Conservation (phyloP, 2,888 invertebrate genomes). For the Ypsolopha sequella region DNA sequence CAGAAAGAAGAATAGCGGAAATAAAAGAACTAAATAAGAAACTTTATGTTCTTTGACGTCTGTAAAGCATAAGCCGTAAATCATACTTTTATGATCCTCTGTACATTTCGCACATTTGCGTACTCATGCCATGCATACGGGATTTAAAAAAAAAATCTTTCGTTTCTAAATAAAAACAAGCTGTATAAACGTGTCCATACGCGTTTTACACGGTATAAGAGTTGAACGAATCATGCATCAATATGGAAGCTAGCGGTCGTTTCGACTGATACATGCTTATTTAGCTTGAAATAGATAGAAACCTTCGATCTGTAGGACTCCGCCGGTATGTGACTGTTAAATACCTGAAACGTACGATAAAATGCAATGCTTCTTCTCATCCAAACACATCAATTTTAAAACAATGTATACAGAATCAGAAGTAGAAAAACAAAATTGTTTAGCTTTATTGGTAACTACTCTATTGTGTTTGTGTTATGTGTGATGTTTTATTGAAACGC, state of each 20-base stretch:
- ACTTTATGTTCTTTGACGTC: not conserved
- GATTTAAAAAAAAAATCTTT: not conserved
- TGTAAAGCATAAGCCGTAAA: not conserved
- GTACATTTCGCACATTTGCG: not conserved
- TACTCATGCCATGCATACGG: not conserved
- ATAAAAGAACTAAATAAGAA: not conserved
- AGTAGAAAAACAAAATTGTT: too few relatives aligned
- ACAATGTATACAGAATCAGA: too few relatives aligned
- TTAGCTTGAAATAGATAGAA: constrained; percentile 73
- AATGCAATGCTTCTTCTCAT: constrained; percentile 47
- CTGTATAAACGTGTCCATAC: not conserved
- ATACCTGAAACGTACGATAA: constrained; percentile 82
- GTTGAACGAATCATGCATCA: not conserved
- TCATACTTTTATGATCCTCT: not conserved
- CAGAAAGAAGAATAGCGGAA: not conserved
- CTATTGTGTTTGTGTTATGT: too few relatives aligned
- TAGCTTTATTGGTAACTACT: too few relatives aligned
- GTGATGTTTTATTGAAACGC: too few relatives aligned
- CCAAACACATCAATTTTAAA: not conserved
- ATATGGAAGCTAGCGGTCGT: not conserved
- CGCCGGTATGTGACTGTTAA: constrained; percentile 95
- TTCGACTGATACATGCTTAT: constrained; percentile 48
- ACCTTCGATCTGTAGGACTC: constrained; percentile 94
- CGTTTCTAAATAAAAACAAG: not conserved
- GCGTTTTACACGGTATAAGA: not conserved